Evolutionary conservation across 2,113 vertebrate species (phyloP).

Genomic region (Acanthochromis polyacanthus): DNA sequence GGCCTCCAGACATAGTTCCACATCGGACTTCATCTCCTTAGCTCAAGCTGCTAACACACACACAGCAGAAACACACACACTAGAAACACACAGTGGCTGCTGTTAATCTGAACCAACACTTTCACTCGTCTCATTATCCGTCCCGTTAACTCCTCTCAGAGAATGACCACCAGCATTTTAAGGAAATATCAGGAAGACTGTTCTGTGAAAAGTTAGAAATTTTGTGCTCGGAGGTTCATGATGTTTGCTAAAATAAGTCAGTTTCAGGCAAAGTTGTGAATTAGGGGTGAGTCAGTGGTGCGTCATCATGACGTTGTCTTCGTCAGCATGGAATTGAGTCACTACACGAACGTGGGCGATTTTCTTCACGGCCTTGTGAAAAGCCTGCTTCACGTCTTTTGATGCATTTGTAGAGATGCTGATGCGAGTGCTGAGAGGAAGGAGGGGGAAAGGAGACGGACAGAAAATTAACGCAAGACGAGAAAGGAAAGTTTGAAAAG

Average conservation of each 20-base stretch:
- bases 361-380: conserved; percentile 81
- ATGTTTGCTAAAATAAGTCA: too few species aligned
- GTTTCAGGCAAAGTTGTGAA: background rate
- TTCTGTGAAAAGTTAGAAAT: background rate
- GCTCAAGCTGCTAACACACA: conserved; percentile 34
- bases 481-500: background rate
- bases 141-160: background rate
- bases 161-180: background rate
- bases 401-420: background rate
- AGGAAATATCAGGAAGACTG: background rate
- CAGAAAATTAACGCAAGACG: background rate
- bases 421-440: conserved; percentile 13
- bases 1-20: conserved; percentile 33
- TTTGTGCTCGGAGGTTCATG: background rate
- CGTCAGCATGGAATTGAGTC: conserved; percentile 65
- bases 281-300: conserved; percentile 70
- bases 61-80: conserved; percentile 6
- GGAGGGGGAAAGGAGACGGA: background rate
- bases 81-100: background rate
- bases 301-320: conserved; percentile 75
- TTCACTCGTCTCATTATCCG: conserved; percentile 11
- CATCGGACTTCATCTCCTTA: conserved; percentile 22
- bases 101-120: conserved; percentile 31
- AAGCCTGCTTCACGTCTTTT: conserved; percentile 69
- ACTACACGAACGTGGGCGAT: conserved; percentile 74